A percentile compares a stretch with the other conserved stretches of the same genome.
Evolutionary conservation across 2,797 vertebrate species (phyloP).

Genomic region (Phoeniculus purpureus): DNA sequence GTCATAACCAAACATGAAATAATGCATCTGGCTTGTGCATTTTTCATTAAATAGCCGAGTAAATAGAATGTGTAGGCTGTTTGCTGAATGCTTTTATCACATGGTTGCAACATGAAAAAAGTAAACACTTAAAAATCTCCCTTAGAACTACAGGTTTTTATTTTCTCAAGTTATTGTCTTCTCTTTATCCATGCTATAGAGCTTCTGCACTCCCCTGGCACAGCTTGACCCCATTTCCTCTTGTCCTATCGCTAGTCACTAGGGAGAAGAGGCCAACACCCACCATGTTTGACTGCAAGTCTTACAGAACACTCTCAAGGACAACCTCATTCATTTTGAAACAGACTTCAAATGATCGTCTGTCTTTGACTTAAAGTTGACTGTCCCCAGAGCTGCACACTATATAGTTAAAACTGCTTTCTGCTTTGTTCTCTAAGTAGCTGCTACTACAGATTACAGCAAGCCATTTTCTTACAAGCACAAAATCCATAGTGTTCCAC

Average conservation of each 20-base stretch:
- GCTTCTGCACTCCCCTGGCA: neutral
- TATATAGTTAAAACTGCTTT: neutral
- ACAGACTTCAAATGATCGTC: neutral
- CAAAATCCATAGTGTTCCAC: neutral
- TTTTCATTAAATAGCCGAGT: slow-evolving; percentile 79
- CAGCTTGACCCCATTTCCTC: too few species aligned
- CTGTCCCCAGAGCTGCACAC: neutral
- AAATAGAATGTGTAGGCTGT: neutral
- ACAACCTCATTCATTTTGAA: neutral
- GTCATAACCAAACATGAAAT: slow-evolving; percentile 76
- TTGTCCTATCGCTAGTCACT: too few species aligned
- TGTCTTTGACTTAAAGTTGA: neutral
- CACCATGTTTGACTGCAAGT: neutral
- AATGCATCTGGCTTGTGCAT: slow-evolving; percentile 83
- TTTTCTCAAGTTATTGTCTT: neutral
- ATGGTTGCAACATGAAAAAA: neutral
- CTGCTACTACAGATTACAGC: neutral
- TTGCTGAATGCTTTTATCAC: neutral
- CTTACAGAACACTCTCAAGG: neutral
- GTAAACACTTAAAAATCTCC: neutral
- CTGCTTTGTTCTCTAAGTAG: neutral
- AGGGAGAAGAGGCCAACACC: neutral
- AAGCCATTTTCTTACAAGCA: neutral
- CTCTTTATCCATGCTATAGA: neutral
- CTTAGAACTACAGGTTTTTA: neutral